Percentiles rank a stretch among this genome's conserved stretches.
These are phyloP conservation scores for Drosophila kanekoi DNA, from an alignment of 2,888 invertebrate species.

Conservation along the genomic window DNA sequence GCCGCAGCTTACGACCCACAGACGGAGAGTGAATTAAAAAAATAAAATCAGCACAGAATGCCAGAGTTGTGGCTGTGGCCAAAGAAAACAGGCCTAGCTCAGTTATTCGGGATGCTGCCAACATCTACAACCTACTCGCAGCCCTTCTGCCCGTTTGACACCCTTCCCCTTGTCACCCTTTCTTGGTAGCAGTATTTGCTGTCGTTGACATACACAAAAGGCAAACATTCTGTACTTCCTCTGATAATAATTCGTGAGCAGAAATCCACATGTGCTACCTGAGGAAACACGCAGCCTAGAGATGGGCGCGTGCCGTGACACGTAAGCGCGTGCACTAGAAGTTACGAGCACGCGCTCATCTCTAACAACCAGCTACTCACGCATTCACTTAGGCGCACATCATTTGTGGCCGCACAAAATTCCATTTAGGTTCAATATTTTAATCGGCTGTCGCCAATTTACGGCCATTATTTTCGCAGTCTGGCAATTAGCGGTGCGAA, in stretches of 20 bases:
- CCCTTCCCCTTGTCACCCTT: not conserved
- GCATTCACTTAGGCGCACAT: not conserved
- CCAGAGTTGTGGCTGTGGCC: constrained; percentile 10
- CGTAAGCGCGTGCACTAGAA: not conserved
- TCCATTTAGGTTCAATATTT: constrained; percentile 8
- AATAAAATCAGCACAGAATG: constrained; percentile 18
- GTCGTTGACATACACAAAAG: constrained; percentile 33
- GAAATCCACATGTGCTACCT: not conserved
- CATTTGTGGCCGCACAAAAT: constrained; percentile 5
- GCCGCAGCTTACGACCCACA: constrained; percentile 54
- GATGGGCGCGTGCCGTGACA: constrained; percentile 9
- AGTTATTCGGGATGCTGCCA: constrained; percentile 5
- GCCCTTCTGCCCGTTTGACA: not conserved
- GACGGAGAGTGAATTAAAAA: constrained; percentile 39
- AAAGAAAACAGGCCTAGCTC: constrained; percentile 19
- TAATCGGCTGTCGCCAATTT: constrained; percentile 18
- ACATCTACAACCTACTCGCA: constrained; percentile 22
- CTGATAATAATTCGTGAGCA: constrained; percentile 41
- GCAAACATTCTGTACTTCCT: constrained; percentile 56
- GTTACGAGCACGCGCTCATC: not conserved
- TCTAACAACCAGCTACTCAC: not conserved
- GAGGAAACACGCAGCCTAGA: constrained; percentile 2
- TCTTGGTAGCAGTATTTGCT: constrained; percentile 13
- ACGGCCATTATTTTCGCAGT: not conserved
- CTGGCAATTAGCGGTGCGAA: constrained; percentile 14